These are phyloP conservation scores for Verasper variegatus DNA, from an alignment of 2,113 vertebrate species.

Conservation along the genomic window DNA sequence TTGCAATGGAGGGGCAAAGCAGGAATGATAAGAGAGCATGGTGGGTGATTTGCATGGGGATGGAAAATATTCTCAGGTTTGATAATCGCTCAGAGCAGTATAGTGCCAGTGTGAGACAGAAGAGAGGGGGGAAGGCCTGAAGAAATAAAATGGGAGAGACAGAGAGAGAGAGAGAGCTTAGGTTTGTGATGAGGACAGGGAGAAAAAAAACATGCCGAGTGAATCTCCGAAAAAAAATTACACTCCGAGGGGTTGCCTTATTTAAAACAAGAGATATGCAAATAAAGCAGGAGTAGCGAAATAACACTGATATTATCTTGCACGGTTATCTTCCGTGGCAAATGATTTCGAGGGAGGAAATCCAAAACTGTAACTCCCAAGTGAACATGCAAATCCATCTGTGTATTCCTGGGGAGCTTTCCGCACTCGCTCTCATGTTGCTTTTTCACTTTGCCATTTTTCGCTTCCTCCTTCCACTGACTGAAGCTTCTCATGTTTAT, in stretches of 20 bases:
- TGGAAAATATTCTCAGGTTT: slow-evolving; percentile 78
- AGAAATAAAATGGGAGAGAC: slow-evolving; percentile 40
- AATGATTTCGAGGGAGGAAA: slow-evolving; percentile 76
- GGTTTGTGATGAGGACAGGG: slow-evolving; percentile 35
- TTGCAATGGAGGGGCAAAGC: slow-evolving; percentile 54
- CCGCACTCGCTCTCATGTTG: slow-evolving; percentile 61
- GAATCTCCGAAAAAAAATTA: slow-evolving; percentile 53
- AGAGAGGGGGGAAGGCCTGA: slow-evolving; percentile 51
- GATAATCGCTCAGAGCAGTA: slow-evolving; percentile 74
- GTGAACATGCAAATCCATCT: slow-evolving; percentile 76
- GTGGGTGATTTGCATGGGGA: slow-evolving; percentile 79
- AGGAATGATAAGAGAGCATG: slow-evolving; percentile 72
- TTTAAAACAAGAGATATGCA: slow-evolving; percentile 79
- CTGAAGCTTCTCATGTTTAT: slow-evolving; percentile 72
- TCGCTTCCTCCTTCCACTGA: slow-evolving; percentile 51
- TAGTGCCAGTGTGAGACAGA: slow-evolving; percentile 63
- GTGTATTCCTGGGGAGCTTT: slow-evolving; percentile 68
- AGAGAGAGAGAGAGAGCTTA: slow-evolving; percentile 15
- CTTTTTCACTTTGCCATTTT: slow-evolving; percentile 62
- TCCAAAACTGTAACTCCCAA: slow-evolving; percentile 78
- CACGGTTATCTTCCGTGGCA: slow-evolving; percentile 69
- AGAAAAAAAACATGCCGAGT: slow-evolving; percentile 35
- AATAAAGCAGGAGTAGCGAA: slow-evolving; percentile 69
- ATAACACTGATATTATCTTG: slow-evolving; percentile 76
- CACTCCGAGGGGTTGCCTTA: slow-evolving; percentile 69